A percentile compares a stretch with the other conserved stretches of the same genome.
These are phyloP conservation scores for Tipula confusa DNA, from an alignment of 2,888 invertebrate species.

Conservation along the genomic window DNA sequence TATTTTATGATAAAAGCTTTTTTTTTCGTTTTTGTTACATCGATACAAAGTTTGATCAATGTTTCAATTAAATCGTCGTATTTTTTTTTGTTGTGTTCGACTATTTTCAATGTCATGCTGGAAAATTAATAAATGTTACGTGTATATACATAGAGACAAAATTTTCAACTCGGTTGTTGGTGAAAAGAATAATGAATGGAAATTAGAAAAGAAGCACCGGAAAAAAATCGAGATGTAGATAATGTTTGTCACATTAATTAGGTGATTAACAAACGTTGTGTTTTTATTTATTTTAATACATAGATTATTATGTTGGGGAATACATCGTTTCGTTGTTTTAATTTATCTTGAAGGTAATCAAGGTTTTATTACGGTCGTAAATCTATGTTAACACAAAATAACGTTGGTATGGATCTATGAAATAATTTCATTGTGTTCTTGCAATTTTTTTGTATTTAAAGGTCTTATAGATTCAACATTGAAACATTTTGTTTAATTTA, in stretches of 20 bases:
- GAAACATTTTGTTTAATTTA: too few relatives aligned
- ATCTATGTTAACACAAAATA: slow-evolving; percentile 20
- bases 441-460: too few relatives aligned
- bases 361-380: neutral
- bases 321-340: neutral
- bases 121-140: neutral
- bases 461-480: too few relatives aligned
- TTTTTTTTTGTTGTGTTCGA: neutral
- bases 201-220: neutral
- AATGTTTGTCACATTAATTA: slow-evolving; percentile 25
- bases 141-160: neutral
- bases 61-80: neutral
- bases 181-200: neutral
- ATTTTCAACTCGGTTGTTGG: neutral
- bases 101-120: neutral
- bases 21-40: slow-evolving; percentile 20
- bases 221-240: neutral
- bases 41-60: neutral
- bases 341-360: slow-evolving; percentile 9
- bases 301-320: neutral
- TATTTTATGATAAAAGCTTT: neutral
- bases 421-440: too few relatives aligned
- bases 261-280: slow-evolving; percentile 20
- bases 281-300: slow-evolving; percentile 5
- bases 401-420: too few relatives aligned